These are phyloP conservation scores for Ceratosolen fusciceps DNA, from an alignment of 1,140 invertebrate genomes.

Conservation along the genomic window DNA sequence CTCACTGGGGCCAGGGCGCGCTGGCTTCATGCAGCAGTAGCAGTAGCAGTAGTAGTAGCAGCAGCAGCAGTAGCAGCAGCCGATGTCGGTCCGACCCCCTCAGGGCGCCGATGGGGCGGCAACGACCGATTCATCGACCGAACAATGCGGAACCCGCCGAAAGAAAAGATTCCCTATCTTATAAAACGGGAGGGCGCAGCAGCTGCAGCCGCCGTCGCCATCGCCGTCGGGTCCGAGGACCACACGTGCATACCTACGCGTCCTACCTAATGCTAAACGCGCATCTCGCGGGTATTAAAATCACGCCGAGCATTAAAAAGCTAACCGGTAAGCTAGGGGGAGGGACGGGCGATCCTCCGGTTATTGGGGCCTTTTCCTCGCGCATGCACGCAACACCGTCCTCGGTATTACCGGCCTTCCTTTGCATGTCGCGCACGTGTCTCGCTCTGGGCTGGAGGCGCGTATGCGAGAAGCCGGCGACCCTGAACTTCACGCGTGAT, in stretches of 20 bases:
- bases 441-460: neutral
- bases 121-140: slow-evolving; percentile 66
- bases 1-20: too few species aligned
- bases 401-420: neutral
- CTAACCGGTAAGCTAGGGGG: slow-evolving; percentile 2
- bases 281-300: slow-evolving; percentile 13
- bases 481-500: slow-evolving; percentile 35
- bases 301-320: slow-evolving; percentile 10
- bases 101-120: slow-evolving; percentile 21
- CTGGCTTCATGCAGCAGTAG: too few species aligned
- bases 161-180: slow-evolving; percentile 69
- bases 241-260: neutral
- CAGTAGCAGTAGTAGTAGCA: too few species aligned
- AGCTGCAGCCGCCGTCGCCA: neutral
- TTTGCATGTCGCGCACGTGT: slow-evolving; percentile 3
- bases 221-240: too few species aligned
- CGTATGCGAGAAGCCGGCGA: neutral
- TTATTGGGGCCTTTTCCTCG: slow-evolving; percentile 3
- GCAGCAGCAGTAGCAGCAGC: too few species aligned
- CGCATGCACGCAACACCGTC: neutral
- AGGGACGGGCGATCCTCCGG: slow-evolving; percentile 4
- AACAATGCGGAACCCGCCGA: slow-evolving; percentile 68
- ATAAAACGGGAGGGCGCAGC: slow-evolving; percentile 36
- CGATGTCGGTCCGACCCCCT: too few species aligned
- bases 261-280: too few species aligned